These are phyloP conservation scores for Chondrosia reniformis DNA, from an alignment of 37 sponge, comb jelly and placozoan species.

Conservation along the genomic window DNA sequence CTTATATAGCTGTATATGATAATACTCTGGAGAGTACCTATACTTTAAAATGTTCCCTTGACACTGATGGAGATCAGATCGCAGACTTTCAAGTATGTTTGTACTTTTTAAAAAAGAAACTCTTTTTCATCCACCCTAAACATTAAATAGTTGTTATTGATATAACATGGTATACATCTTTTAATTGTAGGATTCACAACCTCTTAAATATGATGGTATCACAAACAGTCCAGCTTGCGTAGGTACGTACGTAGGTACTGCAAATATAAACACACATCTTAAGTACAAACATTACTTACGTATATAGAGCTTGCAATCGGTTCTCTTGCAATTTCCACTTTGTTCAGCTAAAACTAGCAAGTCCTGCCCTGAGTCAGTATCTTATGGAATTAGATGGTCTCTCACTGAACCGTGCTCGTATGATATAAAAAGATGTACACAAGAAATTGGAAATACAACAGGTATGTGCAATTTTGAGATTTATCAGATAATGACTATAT, in stretches of 20 bases:
- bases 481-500: not conserved
- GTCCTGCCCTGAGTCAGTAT: not conserved
- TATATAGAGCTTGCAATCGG: too few relatives aligned
- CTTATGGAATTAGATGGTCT: not conserved
- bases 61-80: slow-evolving; percentile 7
- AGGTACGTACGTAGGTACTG: not conserved
- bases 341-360: too few relatives aligned
- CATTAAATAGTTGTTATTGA: too few relatives aligned
- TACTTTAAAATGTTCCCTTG: slow-evolving; percentile 6
- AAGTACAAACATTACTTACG: too few relatives aligned
- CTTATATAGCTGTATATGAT: too few relatives aligned
- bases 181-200: not conserved
- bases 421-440: not conserved
- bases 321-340: too few relatives aligned
- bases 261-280: too few relatives aligned
- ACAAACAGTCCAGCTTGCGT: not conserved
- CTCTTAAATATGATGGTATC: not conserved
- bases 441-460: not conserved
- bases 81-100: not conserved
- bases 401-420: not conserved
- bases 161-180: too few relatives aligned
- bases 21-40: too few relatives aligned
- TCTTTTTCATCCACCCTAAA: too few relatives aligned
- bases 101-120: not conserved
- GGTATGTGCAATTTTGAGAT: not conserved